Conservation (phyloP, 1,140 invertebrate genomes). For the Drosophila quadrilineata region DNA sequence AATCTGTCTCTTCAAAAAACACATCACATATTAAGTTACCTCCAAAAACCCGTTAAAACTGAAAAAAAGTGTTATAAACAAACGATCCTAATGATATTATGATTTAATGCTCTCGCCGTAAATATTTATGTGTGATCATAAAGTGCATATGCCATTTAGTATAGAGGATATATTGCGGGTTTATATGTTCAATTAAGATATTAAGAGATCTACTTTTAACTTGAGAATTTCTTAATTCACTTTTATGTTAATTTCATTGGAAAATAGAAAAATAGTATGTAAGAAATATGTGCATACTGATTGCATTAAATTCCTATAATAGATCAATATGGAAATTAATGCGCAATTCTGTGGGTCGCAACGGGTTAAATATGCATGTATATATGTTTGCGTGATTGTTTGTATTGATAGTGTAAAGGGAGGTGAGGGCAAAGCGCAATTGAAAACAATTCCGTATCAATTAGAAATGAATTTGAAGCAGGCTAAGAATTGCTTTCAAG, state of each 20-base stretch:
- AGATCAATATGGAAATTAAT: slow-evolving; percentile 5
- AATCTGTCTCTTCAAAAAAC: no score
- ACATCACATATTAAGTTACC: no score
- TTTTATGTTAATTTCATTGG: not conserved
- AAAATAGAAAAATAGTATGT: not conserved
- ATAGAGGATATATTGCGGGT: no score
- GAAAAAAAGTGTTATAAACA: no score
- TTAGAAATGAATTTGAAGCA: slow-evolving; percentile 72
- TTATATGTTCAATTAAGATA: no score
- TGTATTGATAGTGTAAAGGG: not conserved
- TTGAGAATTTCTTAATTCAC: no score
- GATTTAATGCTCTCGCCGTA: no score
- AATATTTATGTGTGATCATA: no score
- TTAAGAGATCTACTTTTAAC: no score
- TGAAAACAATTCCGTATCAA: slow-evolving; percentile 68
- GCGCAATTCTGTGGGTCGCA: not conserved
- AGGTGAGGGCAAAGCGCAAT: slow-evolving; percentile 29
- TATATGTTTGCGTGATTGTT: not conserved
- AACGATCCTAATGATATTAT: no score
- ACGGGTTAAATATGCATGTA: slow-evolving; percentile 1
- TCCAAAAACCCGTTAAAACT: no score
- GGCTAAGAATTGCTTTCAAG: slow-evolving; percentile 59
- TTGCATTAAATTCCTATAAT: slow-evolving; percentile 7
- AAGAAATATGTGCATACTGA: not conserved
- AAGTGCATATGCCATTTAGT: no score